Base-by-base conservation (phyloP, 1,140 invertebrate species). In the Cataglyphis hispanica region DNA sequence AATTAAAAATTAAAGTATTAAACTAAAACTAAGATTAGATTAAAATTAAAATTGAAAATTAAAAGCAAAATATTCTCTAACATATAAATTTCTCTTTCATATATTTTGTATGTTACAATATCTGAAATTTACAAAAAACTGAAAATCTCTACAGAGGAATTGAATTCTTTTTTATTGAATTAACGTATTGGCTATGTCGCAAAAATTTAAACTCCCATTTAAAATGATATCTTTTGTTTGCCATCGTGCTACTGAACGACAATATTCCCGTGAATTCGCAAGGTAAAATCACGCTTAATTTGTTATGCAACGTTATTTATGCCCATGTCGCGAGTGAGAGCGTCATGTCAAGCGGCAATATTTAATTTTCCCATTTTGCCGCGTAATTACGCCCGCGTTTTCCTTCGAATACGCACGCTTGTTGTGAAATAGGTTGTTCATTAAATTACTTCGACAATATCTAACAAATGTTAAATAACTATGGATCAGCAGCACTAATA, bases 361-460 rank as follows among this genome's bases (percentile, higher is more conserved):
- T 83, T 83, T 83, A 83, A 83, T 83, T 83, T 83, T 72, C 78
- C 53, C 27, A 60, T 83, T 83, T 61, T 83, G 37, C 78, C 67
- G 53, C 37, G 53, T 83, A 83, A 83, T 83, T 83, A 83, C 53
- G 53, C 53, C 0, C 53, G 25, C 78, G 53, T 74, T 83, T 83
- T 83, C 53, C 78, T 83, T 83, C 78, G 25, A 83, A 74, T 53
- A 60, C 34, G 43, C 53, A 27, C 37, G n/a, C n/a, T 43, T 25
- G 4, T 61, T 74, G 53, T 19, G 37, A 83, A 74, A 37, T 72
- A 22, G 53, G 37, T 72, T 67, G 67, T 61, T 74, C 37, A 83
- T 83, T 83, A 83, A 75, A 84, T 84, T 75, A 84, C 72, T 78
- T 84, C 74, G 58, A 64, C 83, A 77, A 75, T 78, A 43, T 43